Evolutionary conservation across 2,888 invertebrate genomes (phyloP), one percentile per base, ranked within the genome.

Genomic region (Chymomyza caudatula): DNA sequence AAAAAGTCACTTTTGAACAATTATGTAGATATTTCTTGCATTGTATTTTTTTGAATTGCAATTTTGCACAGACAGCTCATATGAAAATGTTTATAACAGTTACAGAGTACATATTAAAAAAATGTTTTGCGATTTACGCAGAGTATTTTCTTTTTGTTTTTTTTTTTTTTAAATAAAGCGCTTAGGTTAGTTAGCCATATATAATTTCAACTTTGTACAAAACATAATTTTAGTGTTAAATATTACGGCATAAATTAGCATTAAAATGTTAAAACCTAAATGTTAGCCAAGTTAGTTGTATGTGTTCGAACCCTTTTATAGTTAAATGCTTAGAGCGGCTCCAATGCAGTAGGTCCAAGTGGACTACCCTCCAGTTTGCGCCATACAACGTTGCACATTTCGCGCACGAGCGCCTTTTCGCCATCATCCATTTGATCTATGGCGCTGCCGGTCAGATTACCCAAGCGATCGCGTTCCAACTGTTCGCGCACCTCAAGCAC

Each of bases 311-410:
- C 29, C 11, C 29, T 37, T 37, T 37, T 11, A 11, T 6, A 37
- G 29, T 6, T 23, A 65, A 67, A 63, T 65, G 74, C 68, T 77
- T 88, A 89, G 68, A 89, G 82, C 61, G 88, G 87, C 63, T 89
- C 89, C 56, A 89, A 69, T 25, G 88, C 75, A 43, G 78, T 75
- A 8, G 90, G 88, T 15, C 80, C 85, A 53, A 94, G 93, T n/a
- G 96, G 95, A 52, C 93, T 95, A 81, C 96, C 96, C 90, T 97
- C 97, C 61, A 97, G 90, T 90, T 97, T 97, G 71, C 96, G 93
- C 96, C 96, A 97, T 49, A 97, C 97, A 57, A 97, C 97, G 91
- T 98, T 97, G 91, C 97, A 98, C 97, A 98, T 97, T 92, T 98
- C 97, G 82, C 97, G 92, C 56, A 98, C 96, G 62, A 98, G 92